A percentile compares a stretch with the other conserved stretches of the same genome.
These are phyloP conservation scores for Podiceps cristatus DNA, from an alignment of 2,113 vertebrate species.

Conservation along the genomic window DNA sequence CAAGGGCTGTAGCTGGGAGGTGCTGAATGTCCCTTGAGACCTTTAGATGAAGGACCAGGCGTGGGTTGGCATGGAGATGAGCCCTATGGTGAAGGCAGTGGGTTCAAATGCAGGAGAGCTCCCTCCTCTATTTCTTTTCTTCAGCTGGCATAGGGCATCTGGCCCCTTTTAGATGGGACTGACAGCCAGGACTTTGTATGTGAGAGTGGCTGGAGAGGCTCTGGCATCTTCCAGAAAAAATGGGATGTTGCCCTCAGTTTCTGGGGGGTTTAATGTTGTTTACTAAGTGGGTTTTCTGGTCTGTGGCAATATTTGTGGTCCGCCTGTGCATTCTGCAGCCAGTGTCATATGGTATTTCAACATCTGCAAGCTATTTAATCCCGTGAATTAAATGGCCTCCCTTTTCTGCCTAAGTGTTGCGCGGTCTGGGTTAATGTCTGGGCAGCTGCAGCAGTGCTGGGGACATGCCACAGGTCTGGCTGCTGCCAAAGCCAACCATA, in stretches of 20 bases:
- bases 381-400: neutral
- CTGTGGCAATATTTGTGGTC: neutral
- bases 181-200: neutral
- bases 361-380: conserved; percentile 72
- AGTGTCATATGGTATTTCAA: neutral
- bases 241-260: neutral
- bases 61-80: accelerated
- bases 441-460: neutral
- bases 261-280: neutral
- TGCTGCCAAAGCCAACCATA: neutral
- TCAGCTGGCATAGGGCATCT: accelerated
- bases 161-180: neutral
- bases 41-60: neutral
- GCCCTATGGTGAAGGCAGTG: neutral
- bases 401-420: neutral
- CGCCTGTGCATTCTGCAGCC: conserved; percentile 15
- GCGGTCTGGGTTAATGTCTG: neutral
- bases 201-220: neutral
- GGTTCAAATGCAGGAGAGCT: neutral
- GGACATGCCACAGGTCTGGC: neutral
- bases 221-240: neutral
- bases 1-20: neutral
- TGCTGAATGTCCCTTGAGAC: neutral
- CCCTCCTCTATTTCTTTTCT: neutral
- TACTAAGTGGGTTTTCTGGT: conserved; percentile 28